Percentiles rank a stretch among this genome's conserved stretches.
phyloP scores from a whole-genome alignment of 2,113 vertebrate genomes.

The Bos javanicus region DNA sequence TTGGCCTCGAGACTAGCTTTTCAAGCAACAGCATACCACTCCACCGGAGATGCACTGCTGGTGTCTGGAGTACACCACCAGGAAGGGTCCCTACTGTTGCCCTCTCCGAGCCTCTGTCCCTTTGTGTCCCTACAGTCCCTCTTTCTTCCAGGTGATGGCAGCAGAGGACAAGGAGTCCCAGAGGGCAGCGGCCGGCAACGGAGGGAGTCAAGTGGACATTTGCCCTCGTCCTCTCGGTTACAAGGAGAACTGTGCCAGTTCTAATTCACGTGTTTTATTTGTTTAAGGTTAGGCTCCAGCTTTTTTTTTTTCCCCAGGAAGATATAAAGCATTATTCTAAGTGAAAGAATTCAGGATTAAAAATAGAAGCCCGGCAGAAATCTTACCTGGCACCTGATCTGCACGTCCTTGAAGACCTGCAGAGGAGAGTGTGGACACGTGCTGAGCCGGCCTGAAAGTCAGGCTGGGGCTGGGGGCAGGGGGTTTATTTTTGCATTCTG shows the following conservation, averaged over 20 bases:
- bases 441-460: not conserved
- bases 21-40: too few species aligned
- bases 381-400: not conserved
- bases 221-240: not conserved
- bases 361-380: not conserved
- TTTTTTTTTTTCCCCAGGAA: not conserved
- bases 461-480: not conserved
- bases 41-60: fast-evolving
- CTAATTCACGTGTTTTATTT: not conserved
- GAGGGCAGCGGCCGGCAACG: not conserved
- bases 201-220: not conserved
- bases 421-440: fast-evolving
- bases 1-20: not conserved
- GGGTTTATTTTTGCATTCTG: not conserved
- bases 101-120: not conserved
- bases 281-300: not conserved
- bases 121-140: not conserved
- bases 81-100: not conserved
- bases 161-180: conserved; percentile 43
- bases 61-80: fast-evolving
- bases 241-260: not conserved
- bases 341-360: not conserved
- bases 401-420: fast-evolving
- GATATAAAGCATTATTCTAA: not conserved
- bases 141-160: conserved; percentile 37